Evolutionary conservation across 2,113 vertebrate species (phyloP).

Genomic region (Parus major): DNA sequence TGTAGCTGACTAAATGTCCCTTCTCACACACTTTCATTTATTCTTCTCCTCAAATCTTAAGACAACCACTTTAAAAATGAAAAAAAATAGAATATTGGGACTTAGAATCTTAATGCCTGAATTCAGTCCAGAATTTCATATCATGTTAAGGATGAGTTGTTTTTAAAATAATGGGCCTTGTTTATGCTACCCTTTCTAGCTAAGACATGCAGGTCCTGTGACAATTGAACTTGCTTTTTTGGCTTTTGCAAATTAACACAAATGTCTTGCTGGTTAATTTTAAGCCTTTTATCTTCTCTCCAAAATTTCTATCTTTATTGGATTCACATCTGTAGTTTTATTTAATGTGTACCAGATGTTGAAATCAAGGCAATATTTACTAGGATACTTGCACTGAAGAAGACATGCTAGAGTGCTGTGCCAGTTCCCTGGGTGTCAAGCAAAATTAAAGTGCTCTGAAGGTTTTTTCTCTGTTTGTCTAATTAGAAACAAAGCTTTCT

Average conservation of each 20-base stretch:
- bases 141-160: accelerated
- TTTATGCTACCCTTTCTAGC: neutral
- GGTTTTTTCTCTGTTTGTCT: neutral
- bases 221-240: neutral
- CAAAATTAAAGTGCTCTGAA: neutral
- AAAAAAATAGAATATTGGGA: neutral
- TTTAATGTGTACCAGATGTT: conserved; percentile 51
- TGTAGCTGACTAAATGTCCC: neutral
- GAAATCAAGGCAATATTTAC: conserved; percentile 20
- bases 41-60: neutral
- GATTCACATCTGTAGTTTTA: conserved; percentile 47
- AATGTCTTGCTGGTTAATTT: conserved; percentile 10
- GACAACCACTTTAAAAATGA: neutral
- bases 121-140: neutral
- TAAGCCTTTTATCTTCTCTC: conserved; percentile 16
- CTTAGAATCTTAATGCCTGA: neutral
- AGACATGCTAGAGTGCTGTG: neutral
- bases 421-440: neutral
- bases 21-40: neutral
- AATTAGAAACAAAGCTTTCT: neutral
- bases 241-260: conserved; percentile 15
- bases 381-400: neutral
- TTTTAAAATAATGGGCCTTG: neutral
- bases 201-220: neutral
- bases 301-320: conserved; percentile 29